Conservation (phyloP, 2,797 vertebrate species). For the Kryptolebias ocellatus region DNA sequence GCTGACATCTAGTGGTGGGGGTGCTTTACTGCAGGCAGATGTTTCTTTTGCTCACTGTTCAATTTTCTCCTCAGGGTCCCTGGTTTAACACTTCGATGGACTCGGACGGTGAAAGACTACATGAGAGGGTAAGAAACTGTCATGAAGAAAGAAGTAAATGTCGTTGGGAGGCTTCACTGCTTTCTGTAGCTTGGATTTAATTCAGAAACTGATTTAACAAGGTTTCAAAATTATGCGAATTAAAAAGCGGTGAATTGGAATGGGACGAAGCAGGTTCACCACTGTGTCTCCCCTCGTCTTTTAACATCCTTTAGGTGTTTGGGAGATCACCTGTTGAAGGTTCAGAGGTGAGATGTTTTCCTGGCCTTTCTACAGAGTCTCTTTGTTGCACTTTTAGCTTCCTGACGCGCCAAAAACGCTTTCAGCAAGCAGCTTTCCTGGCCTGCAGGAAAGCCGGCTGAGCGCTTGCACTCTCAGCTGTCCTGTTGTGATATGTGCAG, state of each 20-base stretch:
- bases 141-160: not conserved
- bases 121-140: constrained; percentile 76
- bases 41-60: not conserved
- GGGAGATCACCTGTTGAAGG: no score
- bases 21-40: constrained; percentile 28
- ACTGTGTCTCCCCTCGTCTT: not conserved
- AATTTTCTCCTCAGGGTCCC: constrained; percentile 64
- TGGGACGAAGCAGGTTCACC: not conserved
- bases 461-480: not conserved
- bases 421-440: not conserved
- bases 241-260: not conserved
- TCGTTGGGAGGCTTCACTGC: no score
- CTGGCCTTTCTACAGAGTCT: not conserved
- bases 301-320: no score
- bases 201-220: no score
- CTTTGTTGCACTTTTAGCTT: not conserved
- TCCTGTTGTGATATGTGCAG: not conserved
- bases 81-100: constrained; percentile 73
- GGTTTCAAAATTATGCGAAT: no score
- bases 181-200: not conserved
- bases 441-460: not conserved
- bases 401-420: not conserved
- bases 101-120: constrained; percentile 75
- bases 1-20: constrained; percentile 72
- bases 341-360: not conserved